Percentiles rank a stretch among this genome's conserved stretches.
Evolutionary conservation across 2,797 vertebrate genomes (phyloP).

Genomic region (Alectoris magna): DNA sequence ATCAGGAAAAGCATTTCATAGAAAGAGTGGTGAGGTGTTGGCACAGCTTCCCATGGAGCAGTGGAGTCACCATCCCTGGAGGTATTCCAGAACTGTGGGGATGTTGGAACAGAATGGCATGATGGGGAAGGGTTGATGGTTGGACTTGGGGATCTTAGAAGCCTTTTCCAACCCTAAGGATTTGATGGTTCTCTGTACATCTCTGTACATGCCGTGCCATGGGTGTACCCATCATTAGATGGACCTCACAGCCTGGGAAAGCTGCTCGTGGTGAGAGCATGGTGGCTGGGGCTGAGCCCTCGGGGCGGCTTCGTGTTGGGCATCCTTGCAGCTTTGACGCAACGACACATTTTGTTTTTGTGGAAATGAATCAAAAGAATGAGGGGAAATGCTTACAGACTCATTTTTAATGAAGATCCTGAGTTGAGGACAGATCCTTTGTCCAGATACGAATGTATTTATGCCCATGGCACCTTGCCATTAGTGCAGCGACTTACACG

Average conservation of each 20-base stretch:
- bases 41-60: too few relatives aligned
- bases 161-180: too few relatives aligned
- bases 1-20: too few relatives aligned
- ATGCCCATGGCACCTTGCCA: slow-evolving; percentile 51
- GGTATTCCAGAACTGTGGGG: too few relatives aligned
- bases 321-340: not conserved
- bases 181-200: too few relatives aligned
- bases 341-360: not conserved
- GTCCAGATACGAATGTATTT: slow-evolving; percentile 43
- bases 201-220: not conserved
- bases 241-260: not conserved
- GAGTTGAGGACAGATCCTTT: slow-evolving; percentile 39
- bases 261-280: rapidly evolving
- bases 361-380: slow-evolving; percentile 47
- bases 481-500: not conserved
- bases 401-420: slow-evolving; percentile 46
- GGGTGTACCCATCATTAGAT: not conserved
- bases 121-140: too few relatives aligned
- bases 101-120: too few relatives aligned
- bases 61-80: too few relatives aligned
- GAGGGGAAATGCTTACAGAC: slow-evolving; percentile 44
- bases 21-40: too few relatives aligned
- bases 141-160: too few relatives aligned
- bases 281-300: not conserved
- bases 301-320: rapidly evolving